Base-by-base conservation (phyloP, 2,113 vertebrate genomes). In the Pavo muticus region DNA sequence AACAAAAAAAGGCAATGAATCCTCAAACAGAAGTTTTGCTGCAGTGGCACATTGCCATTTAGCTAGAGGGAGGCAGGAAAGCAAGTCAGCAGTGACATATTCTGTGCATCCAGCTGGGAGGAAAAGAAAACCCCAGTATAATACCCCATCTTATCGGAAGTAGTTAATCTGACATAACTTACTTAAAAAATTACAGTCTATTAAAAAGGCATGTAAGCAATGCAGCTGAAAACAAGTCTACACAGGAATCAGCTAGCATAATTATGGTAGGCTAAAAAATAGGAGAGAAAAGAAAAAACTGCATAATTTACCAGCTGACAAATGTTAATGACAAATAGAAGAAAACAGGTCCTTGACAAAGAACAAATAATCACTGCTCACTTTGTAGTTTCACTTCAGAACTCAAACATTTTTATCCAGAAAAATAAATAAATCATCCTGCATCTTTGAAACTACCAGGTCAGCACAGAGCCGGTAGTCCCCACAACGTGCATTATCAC, bases 81-180 rank as follows among this genome's bases (percentile, higher is more conserved):
- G 64, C 88, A 73, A 97, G 95, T 91, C 86, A 90, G 92, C 88
- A 93, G 92, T 93, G 88, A 97, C 88, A 97, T 77, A 94, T 91
- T 93, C 94, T 95, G 91, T 88, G 90, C 94, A 96, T 94, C 96
- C 95, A 97, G 96, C 91, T 94, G 96, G 94, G 93, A 95, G 94
- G 83, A 86, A 87, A 95, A 96, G 93, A 96, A 95, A 96, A 89
- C 88, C 94, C 96, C 93, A 96, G 73, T 71, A 95, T 97, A 96
- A 97, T 91, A 96, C 80, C 35, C 40, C 96, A 94, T 93, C 96
- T 96, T 97, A 97, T 97, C 90, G 96, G 97, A 97, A 98, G 96
- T 96, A 96, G 93, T 96, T 97, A 96, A 98, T 97, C 97, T 97
- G 94, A 96, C 93, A 96, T 94, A 98, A 97, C 92, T 96, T 94